Evolutionary conservation across 2,888 invertebrate species (phyloP), one percentile per base, ranked within the genome.

Genomic region (Andrena camellia): DNA sequence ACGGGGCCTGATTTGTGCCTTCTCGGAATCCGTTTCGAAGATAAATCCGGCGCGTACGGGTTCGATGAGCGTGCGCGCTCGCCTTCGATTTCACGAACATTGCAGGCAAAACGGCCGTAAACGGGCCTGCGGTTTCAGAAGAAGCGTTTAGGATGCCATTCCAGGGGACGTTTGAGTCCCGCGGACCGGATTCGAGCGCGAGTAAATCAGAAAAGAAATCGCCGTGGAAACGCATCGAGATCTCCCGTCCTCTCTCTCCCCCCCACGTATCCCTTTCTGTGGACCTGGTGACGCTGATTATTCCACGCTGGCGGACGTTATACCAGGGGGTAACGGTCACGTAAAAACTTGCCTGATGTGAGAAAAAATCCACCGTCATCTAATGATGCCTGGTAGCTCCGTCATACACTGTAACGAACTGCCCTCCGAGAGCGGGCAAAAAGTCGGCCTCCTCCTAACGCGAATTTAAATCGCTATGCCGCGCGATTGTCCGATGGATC

Each of bases 321-420:
- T 63, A 59, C 50, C 70, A 52, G 78, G 66, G 57, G 81, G 79
- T 60, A 72, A 60, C 35, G 68, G 52, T 7, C 57, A 50, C 31
- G 80, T 83, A 83, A 83, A 80, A 83, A 83, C 80, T 83, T 83
- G 82, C 71, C 29, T 35, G 62, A 62, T 72, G 50, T 68, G 42
- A 42, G 31, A 82, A 82, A 82, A 82, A 82, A 82, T 82, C 59
- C 35, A 52, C 63, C 60, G 26, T 75, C 66, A 74, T 70, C 79
- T 79, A 79, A 82, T 82, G 81, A 82, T 74, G 69, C 73, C 68
- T 48, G 78, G 48, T 68, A 64, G 59, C 67, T 70, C 29, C 69
- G 66, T 66, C 67, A 62, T 81, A 62, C 67, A 42, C 72, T 33
- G 67, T 79, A 82, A 82, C 82, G 82, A 79, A 75, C 75, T 54